These are phyloP conservation scores for Mionectes macconnelli DNA, from an alignment of 2,113 vertebrate genomes.

Conservation along the genomic window DNA sequence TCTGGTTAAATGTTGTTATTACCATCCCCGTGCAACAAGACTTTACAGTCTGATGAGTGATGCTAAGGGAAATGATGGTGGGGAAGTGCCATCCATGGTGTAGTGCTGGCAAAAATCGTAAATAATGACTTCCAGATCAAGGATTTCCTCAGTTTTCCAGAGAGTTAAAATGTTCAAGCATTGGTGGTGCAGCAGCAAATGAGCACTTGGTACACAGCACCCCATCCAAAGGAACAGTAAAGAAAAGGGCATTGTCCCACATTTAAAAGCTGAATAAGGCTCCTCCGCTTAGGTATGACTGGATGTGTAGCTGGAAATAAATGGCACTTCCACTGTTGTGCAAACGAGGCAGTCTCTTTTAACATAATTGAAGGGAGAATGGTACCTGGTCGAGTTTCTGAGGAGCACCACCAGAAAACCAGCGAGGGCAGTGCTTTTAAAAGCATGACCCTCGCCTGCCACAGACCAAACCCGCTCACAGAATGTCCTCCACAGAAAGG, in stretches of 20 bases:
- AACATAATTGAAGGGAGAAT: background rate
- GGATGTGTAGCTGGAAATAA: background rate
- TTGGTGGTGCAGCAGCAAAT: background rate
- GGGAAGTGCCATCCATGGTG: background rate
- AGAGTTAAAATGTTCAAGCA: background rate
- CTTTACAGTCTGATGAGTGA: background rate
- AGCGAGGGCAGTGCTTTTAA: background rate
- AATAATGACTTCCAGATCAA: background rate
- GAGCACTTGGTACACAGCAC: background rate
- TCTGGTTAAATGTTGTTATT: background rate
- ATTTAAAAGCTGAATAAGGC: background rate
- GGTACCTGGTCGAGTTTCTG: background rate
- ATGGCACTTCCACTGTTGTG: background rate
- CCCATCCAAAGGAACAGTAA: background rate
- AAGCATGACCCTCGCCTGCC: background rate
- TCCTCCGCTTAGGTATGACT: background rate
- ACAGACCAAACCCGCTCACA: accelerated
- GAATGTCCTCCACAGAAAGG: accelerated
- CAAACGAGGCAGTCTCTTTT: background rate
- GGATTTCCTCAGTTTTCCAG: background rate
- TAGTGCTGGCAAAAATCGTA: background rate
- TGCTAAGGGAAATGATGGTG: background rate
- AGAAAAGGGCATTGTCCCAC: background rate
- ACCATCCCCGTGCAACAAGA: too few relatives aligned
- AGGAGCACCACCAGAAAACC: background rate